Evolutionary conservation across 2,113 vertebrate species (phyloP).

Genomic region (Theristicus caerulescens): DNA sequence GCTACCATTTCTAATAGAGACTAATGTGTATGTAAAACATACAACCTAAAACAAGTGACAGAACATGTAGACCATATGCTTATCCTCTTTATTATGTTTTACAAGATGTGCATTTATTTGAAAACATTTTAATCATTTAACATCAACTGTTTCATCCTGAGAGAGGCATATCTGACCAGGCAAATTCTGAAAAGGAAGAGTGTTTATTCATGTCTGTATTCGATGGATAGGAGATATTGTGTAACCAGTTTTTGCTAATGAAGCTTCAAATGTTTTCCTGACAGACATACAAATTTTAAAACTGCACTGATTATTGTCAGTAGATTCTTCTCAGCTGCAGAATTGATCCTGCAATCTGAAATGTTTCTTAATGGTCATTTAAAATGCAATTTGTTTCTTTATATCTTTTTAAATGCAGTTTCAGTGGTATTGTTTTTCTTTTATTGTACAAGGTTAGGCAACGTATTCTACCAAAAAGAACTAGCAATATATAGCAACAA

Average conservation of each 20-base stretch:
- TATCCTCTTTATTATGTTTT: background rate
- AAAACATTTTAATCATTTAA: background rate
- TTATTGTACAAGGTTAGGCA: background rate
- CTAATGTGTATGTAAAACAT: background rate
- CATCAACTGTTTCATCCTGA: background rate
- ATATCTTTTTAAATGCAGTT: slow-evolving; percentile 1
- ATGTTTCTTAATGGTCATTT: slow-evolving; percentile 41
- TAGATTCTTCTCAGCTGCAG: background rate
- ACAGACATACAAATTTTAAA: background rate
- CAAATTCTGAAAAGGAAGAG: background rate
- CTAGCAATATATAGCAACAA: background rate
- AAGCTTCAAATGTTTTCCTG: background rate
- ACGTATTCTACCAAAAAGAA: background rate
- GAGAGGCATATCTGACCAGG: background rate
- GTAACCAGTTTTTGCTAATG: background rate
- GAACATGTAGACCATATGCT: background rate
- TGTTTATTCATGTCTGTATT: background rate
- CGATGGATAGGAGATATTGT: background rate
- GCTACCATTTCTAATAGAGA: background rate
- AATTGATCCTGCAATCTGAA: slow-evolving; percentile 40
- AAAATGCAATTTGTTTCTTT: slow-evolving; percentile 26
- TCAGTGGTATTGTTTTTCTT: background rate
- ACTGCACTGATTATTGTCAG: background rate
- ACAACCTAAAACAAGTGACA: background rate
- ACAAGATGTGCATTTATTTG: background rate